phyloP scores from a whole-genome alignment of 2,797 vertebrate genomes.

The Sebastes itinus region DNA sequence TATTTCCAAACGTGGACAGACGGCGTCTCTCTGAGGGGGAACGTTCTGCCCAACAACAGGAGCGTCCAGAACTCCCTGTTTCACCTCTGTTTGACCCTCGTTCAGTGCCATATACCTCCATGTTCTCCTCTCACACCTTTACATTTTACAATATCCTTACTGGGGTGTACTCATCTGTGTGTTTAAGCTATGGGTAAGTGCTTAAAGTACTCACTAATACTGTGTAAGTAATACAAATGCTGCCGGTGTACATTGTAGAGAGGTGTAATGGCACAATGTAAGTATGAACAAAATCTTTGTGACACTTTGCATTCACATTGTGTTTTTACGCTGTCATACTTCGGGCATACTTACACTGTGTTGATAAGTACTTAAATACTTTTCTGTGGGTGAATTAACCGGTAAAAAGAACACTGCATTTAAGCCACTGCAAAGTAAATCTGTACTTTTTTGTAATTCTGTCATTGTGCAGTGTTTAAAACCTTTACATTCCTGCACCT shows the following conservation, averaged over 20 bases:
- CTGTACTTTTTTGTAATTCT: constrained; percentile 27
- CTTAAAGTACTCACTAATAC: constrained; percentile 49
- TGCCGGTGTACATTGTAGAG: constrained; percentile 23
- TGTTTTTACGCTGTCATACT: constrained; percentile 39
- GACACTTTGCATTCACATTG: constrained; percentile 58
- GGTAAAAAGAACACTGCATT: constrained; percentile 22
- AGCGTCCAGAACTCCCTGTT: constrained; percentile 60
- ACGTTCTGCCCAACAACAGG: constrained; percentile 17
- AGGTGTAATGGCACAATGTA: constrained; percentile 55
- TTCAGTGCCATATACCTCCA: constrained; percentile 63
- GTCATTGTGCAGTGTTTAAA: constrained; percentile 47
- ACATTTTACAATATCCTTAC: constrained; percentile 32
- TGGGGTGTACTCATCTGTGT: constrained; percentile 40
- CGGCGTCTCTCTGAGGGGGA: constrained; percentile 31
- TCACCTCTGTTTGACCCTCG: constrained; percentile 48
- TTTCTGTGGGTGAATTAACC: constrained; percentile 12
- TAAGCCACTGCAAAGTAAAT: constrained; percentile 28
- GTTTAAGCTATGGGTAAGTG: constrained; percentile 36
- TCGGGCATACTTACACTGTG: constrained; percentile 41
- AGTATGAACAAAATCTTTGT: constrained; percentile 32
- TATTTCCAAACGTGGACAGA: constrained; percentile 36
- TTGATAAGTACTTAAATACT: constrained; percentile 43
- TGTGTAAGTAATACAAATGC: constrained; percentile 48
- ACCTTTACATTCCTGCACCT: constrained; percentile 49
- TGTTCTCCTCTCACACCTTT: constrained; percentile 36